Percentiles rank a stretch among this genome's conserved stretches.
Conservation (phyloP, 2,113 vertebrate species). For the Siphamia tubifer region DNA sequence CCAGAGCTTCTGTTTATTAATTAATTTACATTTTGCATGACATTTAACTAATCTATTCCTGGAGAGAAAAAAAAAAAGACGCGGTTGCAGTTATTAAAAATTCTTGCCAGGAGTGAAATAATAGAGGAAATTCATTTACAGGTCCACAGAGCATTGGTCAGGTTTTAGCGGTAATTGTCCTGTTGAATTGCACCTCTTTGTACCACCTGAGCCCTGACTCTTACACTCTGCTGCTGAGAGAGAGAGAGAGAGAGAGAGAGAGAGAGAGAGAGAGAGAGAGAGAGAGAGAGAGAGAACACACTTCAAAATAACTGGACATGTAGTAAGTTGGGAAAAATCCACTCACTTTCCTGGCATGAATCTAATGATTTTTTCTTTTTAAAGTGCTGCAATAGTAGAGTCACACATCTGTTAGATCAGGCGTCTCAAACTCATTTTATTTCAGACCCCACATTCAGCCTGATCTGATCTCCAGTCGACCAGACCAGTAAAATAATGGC, state of each 20-base stretch:
- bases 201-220: slow-evolving; percentile 62
- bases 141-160: slow-evolving; percentile 47
- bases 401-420: too few species aligned
- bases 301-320: background rate
- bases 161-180: slow-evolving; percentile 69
- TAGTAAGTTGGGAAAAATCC: background rate
- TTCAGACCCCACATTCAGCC: too few species aligned
- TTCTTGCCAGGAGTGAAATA: slow-evolving; percentile 67
- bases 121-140: slow-evolving; percentile 62
- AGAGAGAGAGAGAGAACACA: too few species aligned
- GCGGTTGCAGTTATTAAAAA: slow-evolving; percentile 55
- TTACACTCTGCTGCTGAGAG: background rate
- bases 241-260: too few species aligned
- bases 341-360: background rate
- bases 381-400: too few species aligned
- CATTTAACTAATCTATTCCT: slow-evolving; percentile 68
- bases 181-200: slow-evolving; percentile 57
- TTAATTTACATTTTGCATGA: slow-evolving; percentile 68
- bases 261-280: too few species aligned
- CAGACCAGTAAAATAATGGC: too few species aligned
- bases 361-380: too few species aligned
- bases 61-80: slow-evolving; percentile 6
- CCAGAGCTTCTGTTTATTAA: slow-evolving; percentile 57
- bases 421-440: too few species aligned
- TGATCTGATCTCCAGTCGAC: too few species aligned